Evolutionary conservation across 2,113 vertebrate species (phyloP).

Genomic region (Epinephelus lanceolatus): DNA sequence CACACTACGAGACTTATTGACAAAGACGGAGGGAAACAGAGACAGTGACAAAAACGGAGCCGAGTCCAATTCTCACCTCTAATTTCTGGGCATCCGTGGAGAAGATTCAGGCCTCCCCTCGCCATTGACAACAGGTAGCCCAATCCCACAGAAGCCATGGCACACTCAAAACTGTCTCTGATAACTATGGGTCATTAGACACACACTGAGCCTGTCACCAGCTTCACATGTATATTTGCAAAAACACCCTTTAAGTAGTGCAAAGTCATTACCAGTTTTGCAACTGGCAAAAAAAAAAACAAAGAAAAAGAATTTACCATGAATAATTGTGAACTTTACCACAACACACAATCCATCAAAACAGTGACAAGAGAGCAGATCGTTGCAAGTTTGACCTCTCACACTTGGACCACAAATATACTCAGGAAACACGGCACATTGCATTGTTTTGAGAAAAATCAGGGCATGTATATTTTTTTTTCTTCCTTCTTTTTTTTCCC

Average conservation of each 20-base stretch:
- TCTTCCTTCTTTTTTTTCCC: not conserved
- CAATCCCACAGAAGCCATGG: not conserved
- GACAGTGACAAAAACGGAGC: conserved; percentile 10
- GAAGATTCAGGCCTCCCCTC: conserved; percentile 3
- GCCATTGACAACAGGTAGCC: conserved; percentile 15
- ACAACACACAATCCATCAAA: conserved; percentile 6
- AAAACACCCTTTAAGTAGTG: not conserved
- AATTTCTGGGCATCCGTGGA: conserved; percentile 24
- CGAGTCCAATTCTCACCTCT: conserved; percentile 35
- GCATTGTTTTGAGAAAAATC: conserved; percentile 51
- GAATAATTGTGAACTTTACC: conserved; percentile 38
- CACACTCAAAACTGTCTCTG: not conserved
- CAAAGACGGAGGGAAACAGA: conserved; percentile 4
- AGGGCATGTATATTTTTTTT: not conserved
- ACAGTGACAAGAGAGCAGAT: not conserved
- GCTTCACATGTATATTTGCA: not conserved
- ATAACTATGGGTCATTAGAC: not conserved
- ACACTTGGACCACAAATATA: conserved; percentile 33
- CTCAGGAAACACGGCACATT: conserved; percentile 30
- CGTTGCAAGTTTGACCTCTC: conserved; percentile 40
- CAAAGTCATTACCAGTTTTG: not conserved
- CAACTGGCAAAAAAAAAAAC: not conserved
- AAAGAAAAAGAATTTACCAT: conserved; percentile 3
- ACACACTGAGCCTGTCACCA: not conserved
- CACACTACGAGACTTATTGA: conserved; percentile 19